Percentiles rank a stretch among this genome's conserved stretches.
Conservation (phyloP, 1,140 invertebrate genomes). For the Drosophila sp. region DNA sequence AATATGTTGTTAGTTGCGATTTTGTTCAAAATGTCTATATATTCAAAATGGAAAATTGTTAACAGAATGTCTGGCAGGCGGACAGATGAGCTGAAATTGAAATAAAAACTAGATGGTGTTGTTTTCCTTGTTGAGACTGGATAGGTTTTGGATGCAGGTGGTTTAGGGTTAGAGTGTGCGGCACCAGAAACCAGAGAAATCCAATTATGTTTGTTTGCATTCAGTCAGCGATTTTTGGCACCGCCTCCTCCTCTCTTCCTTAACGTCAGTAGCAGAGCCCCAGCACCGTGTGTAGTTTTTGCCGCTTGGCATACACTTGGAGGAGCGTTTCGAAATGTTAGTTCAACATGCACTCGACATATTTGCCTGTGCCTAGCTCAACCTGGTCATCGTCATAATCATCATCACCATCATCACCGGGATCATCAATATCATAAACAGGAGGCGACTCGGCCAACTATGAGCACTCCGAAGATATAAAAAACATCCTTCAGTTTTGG, state of each 20-base stretch:
- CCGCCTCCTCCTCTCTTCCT: not conserved
- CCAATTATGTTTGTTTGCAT: conserved; percentile 84
- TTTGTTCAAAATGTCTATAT: conserved; percentile 82
- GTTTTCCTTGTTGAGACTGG: conserved; percentile 1
- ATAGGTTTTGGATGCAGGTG: conserved; percentile 26
- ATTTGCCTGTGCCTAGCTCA: conserved; percentile 70
- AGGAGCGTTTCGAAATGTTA: conserved; percentile 76
- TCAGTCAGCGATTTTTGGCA: conserved; percentile 79
- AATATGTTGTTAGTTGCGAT: conserved; percentile 66
- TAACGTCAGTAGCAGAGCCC: conserved; percentile 3
- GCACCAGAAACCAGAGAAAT: conserved; percentile 74
- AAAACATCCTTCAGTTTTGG: conserved; percentile 21
- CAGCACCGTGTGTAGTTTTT: conserved; percentile 51
- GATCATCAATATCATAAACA: conserved; percentile 3
- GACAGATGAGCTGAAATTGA: conserved; percentile 69
- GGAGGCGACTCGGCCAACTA: conserved; percentile 42
- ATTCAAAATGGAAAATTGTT: conserved; percentile 80
- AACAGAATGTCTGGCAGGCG: conserved; percentile 51
- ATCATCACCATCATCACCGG: conserved; percentile 21
- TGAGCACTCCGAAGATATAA: conserved; percentile 11
- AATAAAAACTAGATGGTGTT: conserved; percentile 68
- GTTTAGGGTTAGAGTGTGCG: conserved; percentile 22
- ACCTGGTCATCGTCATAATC: conserved; percentile 15
- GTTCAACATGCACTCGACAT: conserved; percentile 80
- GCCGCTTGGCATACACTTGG: conserved; percentile 71